Percentiles rank a stretch among this genome's conserved stretches.
Conservation (phyloP, 2,113 vertebrate species). For the Ancistrus triradiatus region DNA sequence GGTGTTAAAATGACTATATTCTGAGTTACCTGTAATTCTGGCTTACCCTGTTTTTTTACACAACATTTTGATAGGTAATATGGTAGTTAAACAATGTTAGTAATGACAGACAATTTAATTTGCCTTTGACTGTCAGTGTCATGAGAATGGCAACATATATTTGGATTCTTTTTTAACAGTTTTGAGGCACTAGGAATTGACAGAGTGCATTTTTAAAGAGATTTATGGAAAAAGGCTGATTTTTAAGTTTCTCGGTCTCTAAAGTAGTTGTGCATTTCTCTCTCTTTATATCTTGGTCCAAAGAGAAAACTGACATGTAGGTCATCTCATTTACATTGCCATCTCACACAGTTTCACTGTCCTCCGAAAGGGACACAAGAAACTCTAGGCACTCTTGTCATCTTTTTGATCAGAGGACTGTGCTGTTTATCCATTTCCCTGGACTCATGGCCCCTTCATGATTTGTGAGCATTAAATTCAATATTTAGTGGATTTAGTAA, state of each 20-base stretch:
- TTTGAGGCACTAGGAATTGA: not conserved
- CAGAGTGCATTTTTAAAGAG: slow-evolving; percentile 20
- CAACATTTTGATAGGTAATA: too few species aligned
- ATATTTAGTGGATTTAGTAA: slow-evolving; percentile 9
- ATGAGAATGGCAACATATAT: too few species aligned
- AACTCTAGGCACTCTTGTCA: slow-evolving; percentile 15
- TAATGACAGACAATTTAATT: too few species aligned
- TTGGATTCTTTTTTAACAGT: too few species aligned
- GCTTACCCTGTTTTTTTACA: too few species aligned
- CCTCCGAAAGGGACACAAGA: slow-evolving; percentile 32
- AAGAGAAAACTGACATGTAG: slow-evolving; percentile 36
- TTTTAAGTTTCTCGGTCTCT: not conserved
- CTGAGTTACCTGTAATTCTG: too few species aligned
- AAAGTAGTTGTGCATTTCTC: not conserved
- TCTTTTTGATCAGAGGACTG: slow-evolving; percentile 39
- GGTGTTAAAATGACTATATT: too few species aligned
- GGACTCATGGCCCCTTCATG: not conserved
- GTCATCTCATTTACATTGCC: slow-evolving; percentile 41
- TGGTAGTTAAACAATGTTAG: too few species aligned
- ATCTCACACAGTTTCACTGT: slow-evolving; percentile 31
- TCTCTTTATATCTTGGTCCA: slow-evolving; percentile 1
- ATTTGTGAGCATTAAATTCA: slow-evolving; percentile 10
- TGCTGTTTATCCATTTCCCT: slow-evolving; percentile 37
- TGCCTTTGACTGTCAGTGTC: too few species aligned
- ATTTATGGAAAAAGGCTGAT: not conserved